Evolutionary conservation across 2,797 vertebrate species (phyloP).

Genomic region (Hybognathus amarus): DNA sequence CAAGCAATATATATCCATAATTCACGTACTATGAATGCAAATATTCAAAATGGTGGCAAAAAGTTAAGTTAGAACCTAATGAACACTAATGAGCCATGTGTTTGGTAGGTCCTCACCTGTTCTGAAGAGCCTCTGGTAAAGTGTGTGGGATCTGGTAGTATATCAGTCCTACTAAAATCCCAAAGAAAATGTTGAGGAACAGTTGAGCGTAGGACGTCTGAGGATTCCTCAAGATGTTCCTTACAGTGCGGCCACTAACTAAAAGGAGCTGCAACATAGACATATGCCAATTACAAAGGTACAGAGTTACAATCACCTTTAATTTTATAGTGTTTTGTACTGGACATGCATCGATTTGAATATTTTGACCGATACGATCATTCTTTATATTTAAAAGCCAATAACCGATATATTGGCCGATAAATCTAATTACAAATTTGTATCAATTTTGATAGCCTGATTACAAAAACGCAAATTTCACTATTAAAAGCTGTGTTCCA

Average conservation of each 20-base stretch:
- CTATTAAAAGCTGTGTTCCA: too few relatives aligned
- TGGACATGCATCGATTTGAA: too few relatives aligned
- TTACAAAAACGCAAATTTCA: too few relatives aligned
- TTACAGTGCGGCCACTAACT: constrained; percentile 73
- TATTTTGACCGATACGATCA: too few relatives aligned
- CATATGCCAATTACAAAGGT: neutral
- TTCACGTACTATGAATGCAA: too few relatives aligned
- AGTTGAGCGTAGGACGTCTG: constrained; percentile 82
- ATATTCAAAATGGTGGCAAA: too few relatives aligned
- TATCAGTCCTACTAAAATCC: constrained; percentile 79
- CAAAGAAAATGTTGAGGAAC: constrained; percentile 77
- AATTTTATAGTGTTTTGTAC: neutral
- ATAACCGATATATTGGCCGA: too few relatives aligned
- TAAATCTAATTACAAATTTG: too few relatives aligned
- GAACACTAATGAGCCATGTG: neutral
- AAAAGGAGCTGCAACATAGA: constrained; percentile 69
- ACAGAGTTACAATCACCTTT: neutral
- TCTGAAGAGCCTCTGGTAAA: constrained; percentile 77
- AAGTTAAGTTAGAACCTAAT: too few relatives aligned
- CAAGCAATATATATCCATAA: neutral
- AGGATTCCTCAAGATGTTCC: constrained; percentile 78
- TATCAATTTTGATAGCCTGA: too few relatives aligned
- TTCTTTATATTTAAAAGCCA: too few relatives aligned
- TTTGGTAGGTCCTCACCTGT: constrained; percentile 64
- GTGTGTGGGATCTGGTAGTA: constrained; percentile 80